A percentile compares a stretch with the other conserved stretches of the same genome.
Evolutionary conservation across 1,140 invertebrate genomes (phyloP).

Genomic region (Gonioctena quinquepunctata): DNA sequence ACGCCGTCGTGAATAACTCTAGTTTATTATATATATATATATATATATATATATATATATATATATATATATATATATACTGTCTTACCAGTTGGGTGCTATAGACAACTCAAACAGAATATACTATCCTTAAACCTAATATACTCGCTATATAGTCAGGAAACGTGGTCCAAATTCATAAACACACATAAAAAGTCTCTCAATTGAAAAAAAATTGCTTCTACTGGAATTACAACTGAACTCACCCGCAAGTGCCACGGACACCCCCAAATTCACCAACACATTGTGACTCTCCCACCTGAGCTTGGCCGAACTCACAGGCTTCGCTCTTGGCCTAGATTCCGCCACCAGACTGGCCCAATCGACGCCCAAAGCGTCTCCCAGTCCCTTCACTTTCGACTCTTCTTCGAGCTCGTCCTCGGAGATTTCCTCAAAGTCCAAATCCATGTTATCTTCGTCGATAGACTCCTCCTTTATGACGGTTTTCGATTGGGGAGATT

Average conservation of each 20-base stretch:
- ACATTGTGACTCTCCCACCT: slow-evolving; percentile 70
- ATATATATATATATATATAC: too few relatives aligned
- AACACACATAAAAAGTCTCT: too few relatives aligned
- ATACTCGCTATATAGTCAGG: too few relatives aligned
- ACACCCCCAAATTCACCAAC: slow-evolving; percentile 34
- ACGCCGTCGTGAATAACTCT: too few relatives aligned
- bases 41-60: too few relatives aligned
- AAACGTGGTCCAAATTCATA: too few relatives aligned
- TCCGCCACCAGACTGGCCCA: slow-evolving; percentile 87
- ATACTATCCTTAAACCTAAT: too few relatives aligned
- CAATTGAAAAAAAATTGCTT: too few relatives aligned
- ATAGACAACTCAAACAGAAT: too few relatives aligned
- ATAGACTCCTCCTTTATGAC: slow-evolving; percentile 52
- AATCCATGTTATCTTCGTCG: slow-evolving; percentile 67
- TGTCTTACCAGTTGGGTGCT: too few relatives aligned
- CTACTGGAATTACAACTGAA: too few relatives aligned
- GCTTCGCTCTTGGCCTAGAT: slow-evolving; percentile 56
- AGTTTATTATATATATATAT: too few relatives aligned
- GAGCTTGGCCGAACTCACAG: slow-evolving; percentile 64
- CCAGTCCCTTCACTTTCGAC: slow-evolving; percentile 69
- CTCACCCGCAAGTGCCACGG: slow-evolving; percentile 53
- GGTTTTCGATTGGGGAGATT: slow-evolving; percentile 13
- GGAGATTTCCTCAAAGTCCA: slow-evolving; percentile 89
- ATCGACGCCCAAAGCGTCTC: slow-evolving; percentile 88
- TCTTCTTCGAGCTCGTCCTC: slow-evolving; percentile 87